phyloP scores from a whole-genome alignment of 1,140 invertebrate genomes.

The Drepana arcuata region DNA sequence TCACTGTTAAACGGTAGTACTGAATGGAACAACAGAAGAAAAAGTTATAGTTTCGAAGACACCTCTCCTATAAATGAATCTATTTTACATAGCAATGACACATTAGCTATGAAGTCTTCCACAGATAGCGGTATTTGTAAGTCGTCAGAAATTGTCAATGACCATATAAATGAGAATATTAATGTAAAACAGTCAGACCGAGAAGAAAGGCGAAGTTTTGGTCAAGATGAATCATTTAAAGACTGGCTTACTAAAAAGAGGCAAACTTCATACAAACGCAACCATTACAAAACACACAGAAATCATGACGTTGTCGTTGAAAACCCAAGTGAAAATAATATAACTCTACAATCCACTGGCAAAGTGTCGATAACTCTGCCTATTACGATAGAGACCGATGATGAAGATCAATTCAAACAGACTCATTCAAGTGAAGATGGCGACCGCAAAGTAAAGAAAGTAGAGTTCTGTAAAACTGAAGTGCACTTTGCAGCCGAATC shows the following conservation, averaged over 20 bases:
- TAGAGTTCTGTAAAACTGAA: slow-evolving; percentile 89
- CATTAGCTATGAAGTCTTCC: slow-evolving; percentile 75
- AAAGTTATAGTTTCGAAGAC: slow-evolving; percentile 83
- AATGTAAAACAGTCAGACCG: slow-evolving; percentile 12
- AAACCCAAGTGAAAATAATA: slow-evolving; percentile 32
- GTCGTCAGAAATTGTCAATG: slow-evolving; percentile 76
- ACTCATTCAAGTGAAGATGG: slow-evolving; percentile 27
- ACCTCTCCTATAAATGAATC: slow-evolving; percentile 64
- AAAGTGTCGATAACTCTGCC: slow-evolving; percentile 66
- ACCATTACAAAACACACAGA: slow-evolving; percentile 21
- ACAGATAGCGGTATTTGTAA: slow-evolving; percentile 81
- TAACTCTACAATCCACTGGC: slow-evolving; percentile 46
- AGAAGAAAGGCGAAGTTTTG: slow-evolving; percentile 17
- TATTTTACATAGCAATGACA: slow-evolving; percentile 58
- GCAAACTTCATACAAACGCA: slow-evolving; percentile 23
- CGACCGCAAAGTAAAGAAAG: slow-evolving; percentile 78
- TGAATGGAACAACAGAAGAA: slow-evolving; percentile 79
- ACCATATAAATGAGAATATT: slow-evolving; percentile 23
- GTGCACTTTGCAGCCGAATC: slow-evolving; percentile 89
- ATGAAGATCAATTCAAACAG: slow-evolving; percentile 24
- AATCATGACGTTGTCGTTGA: slow-evolving; percentile 25
- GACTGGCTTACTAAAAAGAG: slow-evolving; percentile 60
- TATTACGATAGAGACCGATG: slow-evolving; percentile 37
- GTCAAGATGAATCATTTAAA: slow-evolving; percentile 48
- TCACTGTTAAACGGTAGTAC: slow-evolving; percentile 63